Evolutionary conservation across 2,888 invertebrate genomes (phyloP).

Genomic region (Schizotus pectinicornis): DNA sequence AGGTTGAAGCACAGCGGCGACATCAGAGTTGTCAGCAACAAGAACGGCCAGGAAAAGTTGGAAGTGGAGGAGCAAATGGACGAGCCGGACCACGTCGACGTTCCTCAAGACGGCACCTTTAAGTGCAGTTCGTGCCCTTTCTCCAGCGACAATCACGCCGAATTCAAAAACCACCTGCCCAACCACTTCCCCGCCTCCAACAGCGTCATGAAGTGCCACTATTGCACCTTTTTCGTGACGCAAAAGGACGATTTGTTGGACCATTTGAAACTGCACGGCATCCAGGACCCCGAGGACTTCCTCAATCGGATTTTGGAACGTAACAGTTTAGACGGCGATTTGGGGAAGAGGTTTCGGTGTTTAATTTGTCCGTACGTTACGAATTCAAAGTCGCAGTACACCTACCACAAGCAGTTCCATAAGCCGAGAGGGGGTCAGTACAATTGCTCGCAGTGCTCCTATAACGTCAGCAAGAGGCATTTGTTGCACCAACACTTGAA

Average conservation of each 20-base stretch:
- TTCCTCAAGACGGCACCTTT: constrained; percentile 53
- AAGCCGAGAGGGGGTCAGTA: constrained; percentile 75
- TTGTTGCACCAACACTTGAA: constrained; percentile 83
- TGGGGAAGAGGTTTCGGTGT: constrained; percentile 76
- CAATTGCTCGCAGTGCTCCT: constrained; percentile 82
- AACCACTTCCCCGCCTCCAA: constrained; percentile 73
- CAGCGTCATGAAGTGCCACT: constrained; percentile 78
- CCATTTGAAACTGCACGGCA: constrained; percentile 71
- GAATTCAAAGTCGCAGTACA: constrained; percentile 84
- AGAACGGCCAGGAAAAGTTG: constrained; percentile 62
- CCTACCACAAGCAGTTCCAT: constrained; percentile 88
- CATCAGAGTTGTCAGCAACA: constrained; percentile 68
- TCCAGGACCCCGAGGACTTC: constrained; percentile 66
- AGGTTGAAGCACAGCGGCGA: constrained; percentile 79
- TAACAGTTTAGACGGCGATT: constrained; percentile 46
- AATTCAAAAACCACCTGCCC: constrained; percentile 69
- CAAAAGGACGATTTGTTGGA: constrained; percentile 72
- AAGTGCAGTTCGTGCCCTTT: constrained; percentile 78
- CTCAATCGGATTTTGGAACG: constrained; percentile 56
- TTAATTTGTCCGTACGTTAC: constrained; percentile 83
- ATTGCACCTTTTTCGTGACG: constrained; percentile 80
- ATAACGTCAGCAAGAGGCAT: constrained; percentile 81
- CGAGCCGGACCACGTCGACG: constrained; percentile 54
- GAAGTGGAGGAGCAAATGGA: constrained; percentile 53
- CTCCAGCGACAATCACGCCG: constrained; percentile 64